Evolutionary conservation across 2,888 invertebrate species (phyloP).

Genomic region (Acrobasis consociella): DNA sequence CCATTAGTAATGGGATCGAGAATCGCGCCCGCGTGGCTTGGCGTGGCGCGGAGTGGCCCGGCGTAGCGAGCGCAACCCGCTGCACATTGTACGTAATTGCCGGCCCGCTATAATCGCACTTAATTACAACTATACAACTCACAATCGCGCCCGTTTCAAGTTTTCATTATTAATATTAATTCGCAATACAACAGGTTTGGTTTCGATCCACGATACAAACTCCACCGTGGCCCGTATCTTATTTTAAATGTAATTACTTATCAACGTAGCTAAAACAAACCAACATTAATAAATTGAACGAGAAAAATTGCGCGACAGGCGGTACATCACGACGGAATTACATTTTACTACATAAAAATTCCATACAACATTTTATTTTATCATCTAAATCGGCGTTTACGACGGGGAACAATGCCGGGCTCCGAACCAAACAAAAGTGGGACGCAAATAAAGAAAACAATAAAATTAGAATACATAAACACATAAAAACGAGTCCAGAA

Average conservation of each 20-base stretch:
- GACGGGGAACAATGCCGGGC: conserved; percentile 79
- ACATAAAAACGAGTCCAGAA: conserved; percentile 78
- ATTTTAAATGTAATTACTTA: conserved; percentile 46
- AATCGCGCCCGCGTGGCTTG: background rate
- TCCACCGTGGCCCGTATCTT: conserved; percentile 41
- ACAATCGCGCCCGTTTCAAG: conserved; percentile 74
- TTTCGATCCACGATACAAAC: conserved; percentile 46
- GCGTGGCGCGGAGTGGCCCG: conserved; percentile 2
- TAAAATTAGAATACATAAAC: conserved; percentile 83
- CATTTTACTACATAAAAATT: conserved; percentile 62
- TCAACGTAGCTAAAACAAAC: conserved; percentile 36
- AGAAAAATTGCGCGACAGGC: conserved; percentile 48
- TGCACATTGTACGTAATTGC: conserved; percentile 70
- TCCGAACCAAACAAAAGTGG: conserved; percentile 81
- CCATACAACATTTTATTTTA: conserved; percentile 81
- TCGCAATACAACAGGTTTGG: conserved; percentile 71
- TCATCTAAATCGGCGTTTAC: conserved; percentile 82
- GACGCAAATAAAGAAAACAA: conserved; percentile 83
- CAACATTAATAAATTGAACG: conserved; percentile 44
- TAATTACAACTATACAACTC: conserved; percentile 76
- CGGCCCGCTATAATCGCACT: conserved; percentile 71
- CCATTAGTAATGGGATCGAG: too few relatives aligned
- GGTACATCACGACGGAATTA: conserved; percentile 53
- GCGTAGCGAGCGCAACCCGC: conserved; percentile 39
- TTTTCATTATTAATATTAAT: conserved; percentile 78